Evolutionary conservation across 1,140 invertebrate genomes (phyloP).

Genomic region (Dreissena polymorpha): DNA sequence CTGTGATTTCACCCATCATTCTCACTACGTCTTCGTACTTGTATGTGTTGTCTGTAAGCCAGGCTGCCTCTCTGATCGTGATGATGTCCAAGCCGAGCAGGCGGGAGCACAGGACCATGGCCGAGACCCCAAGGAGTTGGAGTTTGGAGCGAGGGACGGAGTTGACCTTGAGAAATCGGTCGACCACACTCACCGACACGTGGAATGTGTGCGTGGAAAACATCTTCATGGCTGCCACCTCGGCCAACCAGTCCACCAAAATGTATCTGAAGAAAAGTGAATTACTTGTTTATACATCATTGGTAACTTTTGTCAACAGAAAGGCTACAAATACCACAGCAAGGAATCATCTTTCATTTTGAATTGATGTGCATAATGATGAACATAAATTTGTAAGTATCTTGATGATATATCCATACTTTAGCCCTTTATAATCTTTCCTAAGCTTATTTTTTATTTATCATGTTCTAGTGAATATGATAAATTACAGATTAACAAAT

Average conservation of each 20-base stretch:
- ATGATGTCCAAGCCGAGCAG: conserved; percentile 77
- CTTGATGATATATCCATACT: no score
- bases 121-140: conserved; percentile 77
- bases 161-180: conserved; percentile 72
- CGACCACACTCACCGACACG: conserved; percentile 76
- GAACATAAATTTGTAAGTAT: no score
- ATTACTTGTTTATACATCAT: not conserved
- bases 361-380: no score
- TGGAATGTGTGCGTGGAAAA: conserved; percentile 75
- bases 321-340: no score
- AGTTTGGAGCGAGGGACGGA: conserved; percentile 71
- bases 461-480: no score
- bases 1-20: conserved; percentile 79
- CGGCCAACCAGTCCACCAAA: conserved; percentile 78
- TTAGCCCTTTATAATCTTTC: no score
- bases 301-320: no score
- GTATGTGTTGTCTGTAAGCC: conserved; percentile 79
- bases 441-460: no score
- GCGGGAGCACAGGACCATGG: conserved; percentile 78
- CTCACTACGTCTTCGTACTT: conserved; percentile 79
- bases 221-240: conserved; percentile 78
- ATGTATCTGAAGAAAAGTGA: conserved; percentile 73
- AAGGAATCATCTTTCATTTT: no score
- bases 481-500: no score
- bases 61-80: conserved; percentile 78